Evolutionary conservation across 2,888 invertebrate genomes (phyloP).

Genomic region (Coecobrya sp.): DNA sequence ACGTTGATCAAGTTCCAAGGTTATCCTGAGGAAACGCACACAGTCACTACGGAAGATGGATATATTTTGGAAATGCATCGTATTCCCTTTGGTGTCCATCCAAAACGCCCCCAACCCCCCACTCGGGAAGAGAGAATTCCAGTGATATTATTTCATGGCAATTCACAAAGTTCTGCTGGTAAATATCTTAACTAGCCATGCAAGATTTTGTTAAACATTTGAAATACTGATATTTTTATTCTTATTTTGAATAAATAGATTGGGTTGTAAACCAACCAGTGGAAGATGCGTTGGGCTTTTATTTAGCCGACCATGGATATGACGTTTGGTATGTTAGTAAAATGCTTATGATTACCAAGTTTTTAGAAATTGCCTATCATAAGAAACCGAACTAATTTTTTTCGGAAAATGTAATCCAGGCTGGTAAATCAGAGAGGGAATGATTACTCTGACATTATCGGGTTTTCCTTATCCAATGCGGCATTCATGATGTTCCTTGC

Average conservation of each 20-base stretch:
- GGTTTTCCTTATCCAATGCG: conserved; percentile 43
- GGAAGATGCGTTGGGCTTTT: conserved; percentile 88
- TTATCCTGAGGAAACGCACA: conserved; percentile 52
- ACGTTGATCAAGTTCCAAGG: conserved; percentile 13
- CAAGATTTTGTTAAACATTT: no score
- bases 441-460: conserved; percentile 88
- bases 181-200: no score
- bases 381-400: background rate
- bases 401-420: conserved; percentile 87
- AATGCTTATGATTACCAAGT: no score
- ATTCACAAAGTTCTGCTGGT: conserved; percentile 93
- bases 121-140: conserved; percentile 86
- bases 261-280: conserved; percentile 90
- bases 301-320: conserved; percentile 88
- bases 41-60: conserved; percentile 52
- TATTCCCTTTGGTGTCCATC: conserved; percentile 86
- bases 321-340: conserved; percentile 86
- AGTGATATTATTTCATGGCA: conserved; percentile 89
- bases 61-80: conserved; percentile 62
- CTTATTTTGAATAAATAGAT: no score
- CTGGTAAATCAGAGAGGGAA: conserved; percentile 90
- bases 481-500: conserved; percentile 30
- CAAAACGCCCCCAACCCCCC: conserved; percentile 85
- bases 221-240: no score
- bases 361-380: no score